Evolutionary conservation across 2,797 vertebrate genomes (phyloP), one percentile per base, ranked within the genome.

Genomic region (Hephaestus fuliginosus): DNA sequence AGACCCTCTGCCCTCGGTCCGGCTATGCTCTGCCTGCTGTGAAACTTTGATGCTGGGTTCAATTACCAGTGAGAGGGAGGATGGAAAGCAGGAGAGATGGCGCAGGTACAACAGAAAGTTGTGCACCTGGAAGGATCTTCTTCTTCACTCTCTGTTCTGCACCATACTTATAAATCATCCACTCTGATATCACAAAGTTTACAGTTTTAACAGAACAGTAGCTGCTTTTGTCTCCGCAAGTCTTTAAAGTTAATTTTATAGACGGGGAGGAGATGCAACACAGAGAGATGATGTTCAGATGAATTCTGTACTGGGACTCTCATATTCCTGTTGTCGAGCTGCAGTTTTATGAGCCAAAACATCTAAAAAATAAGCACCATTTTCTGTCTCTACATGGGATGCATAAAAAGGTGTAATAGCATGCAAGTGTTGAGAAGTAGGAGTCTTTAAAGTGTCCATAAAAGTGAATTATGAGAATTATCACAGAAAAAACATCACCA

Each of bases 11-110:
- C 44, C 36, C 33, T 69, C 36, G 0, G 20, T 65, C 61, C 1
- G 71, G 30, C 80, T 84, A 84, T 53, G 65, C 88, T 91, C 76
- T 17, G 77, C 74, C 82, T 87, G 81, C 78, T 66, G 41, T 25
- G 61, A 83, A 18, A 74, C 88, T 92, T 89, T 92, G 86, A 92
- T 91, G 86, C 84, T 30, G 75, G 70, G 52, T 91, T 78, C 10
- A 60, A 78, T 90, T 92, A 86, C 90, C 68, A 52, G 57, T 4
- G 51, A 43, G 49, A 52, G 53, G 30, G 39, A 14, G 9, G 64
- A n/a, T 5, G 20, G 55, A 7, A 48, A 30, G 55, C n/a, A 20
- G n/a, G 13, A 30, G 57, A 56, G 36, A 57, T 33, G 63, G 56
- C 56, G 74, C 51, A 75, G 69, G 63, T 49, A 74, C 30, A 33